Evolutionary conservation across 2,888 invertebrate genomes (phyloP).

Genomic region (Barypeithes pellucidus): DNA sequence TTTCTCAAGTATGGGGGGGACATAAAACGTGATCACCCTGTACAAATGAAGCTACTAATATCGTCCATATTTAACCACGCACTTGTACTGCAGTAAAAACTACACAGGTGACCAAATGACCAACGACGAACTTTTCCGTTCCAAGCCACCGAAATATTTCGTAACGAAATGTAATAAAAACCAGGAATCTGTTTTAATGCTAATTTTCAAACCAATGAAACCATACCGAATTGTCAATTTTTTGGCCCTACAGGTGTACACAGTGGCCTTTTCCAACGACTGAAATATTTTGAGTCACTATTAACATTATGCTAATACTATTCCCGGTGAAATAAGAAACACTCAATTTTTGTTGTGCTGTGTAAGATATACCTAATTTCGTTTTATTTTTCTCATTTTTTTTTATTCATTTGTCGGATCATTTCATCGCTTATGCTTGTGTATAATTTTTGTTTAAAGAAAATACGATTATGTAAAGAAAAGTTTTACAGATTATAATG

Average conservation of each 20-base stretch:
- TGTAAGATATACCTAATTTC: constrained; percentile 3
- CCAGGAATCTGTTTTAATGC: too few species aligned
- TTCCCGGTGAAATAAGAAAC: constrained; percentile 2
- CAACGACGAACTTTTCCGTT: too few species aligned
- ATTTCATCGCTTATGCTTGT: constrained; percentile 32
- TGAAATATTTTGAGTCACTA: background rate
- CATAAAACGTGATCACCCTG: too few species aligned
- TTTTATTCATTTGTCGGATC: constrained; percentile 28
- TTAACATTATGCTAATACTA: background rate
- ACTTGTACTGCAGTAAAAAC: too few species aligned
- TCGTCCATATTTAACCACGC: too few species aligned
- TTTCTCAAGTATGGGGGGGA: too few species aligned
- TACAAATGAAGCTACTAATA: too few species aligned
- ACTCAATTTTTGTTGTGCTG: constrained; percentile 3
- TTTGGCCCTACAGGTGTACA: background rate
- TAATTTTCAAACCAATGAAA: too few species aligned
- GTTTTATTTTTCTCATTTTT: constrained; percentile 18
- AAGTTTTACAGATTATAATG: constrained; percentile 10
- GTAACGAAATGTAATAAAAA: too few species aligned
- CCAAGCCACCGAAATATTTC: too few species aligned
- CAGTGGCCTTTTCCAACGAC: background rate
- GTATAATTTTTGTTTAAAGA: constrained; percentile 15
- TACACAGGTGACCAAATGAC: too few species aligned
- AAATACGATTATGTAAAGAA: constrained; percentile 4
- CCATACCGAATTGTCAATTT: too few species aligned